Conservation (phyloP, 2,113 vertebrate species). For the Mugil cephalus region DNA sequence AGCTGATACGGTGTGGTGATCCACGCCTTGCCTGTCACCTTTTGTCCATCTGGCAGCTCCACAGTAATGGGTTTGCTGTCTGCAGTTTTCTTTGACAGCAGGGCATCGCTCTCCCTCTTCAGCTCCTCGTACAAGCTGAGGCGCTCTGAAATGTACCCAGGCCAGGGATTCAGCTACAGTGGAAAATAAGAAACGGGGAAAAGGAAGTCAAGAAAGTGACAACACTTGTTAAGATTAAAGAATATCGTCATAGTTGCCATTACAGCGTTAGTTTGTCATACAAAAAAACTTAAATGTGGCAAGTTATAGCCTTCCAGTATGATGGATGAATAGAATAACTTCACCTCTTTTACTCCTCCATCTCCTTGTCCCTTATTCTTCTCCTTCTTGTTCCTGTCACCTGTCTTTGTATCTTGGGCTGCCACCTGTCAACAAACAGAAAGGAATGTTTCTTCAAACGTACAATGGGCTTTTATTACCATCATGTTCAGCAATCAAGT, state of each 20-base stretch:
- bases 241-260: no score
- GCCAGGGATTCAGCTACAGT: slow-evolving; percentile 87
- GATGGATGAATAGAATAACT: neutral
- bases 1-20: slow-evolving; percentile 93
- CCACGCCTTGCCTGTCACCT: slow-evolving; percentile 90
- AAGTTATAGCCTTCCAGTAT: no score
- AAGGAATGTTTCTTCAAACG: neutral
- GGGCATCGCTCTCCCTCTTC: slow-evolving; percentile 90
- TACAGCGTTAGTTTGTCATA: no score
- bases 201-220: neutral
- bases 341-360: slow-evolving; percentile 75
- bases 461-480: neutral
- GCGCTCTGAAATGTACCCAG: slow-evolving; percentile 88
- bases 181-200: neutral
- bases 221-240: no score
- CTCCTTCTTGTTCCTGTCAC: slow-evolving; percentile 73
- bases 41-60: slow-evolving; percentile 89
- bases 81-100: slow-evolving; percentile 87
- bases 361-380: slow-evolving; percentile 66
- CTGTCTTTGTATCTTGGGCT: slow-evolving; percentile 25
- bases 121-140: slow-evolving; percentile 91
- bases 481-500: neutral
- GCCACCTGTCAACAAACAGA: slow-evolving; percentile 42
- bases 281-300: no score
- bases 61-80: slow-evolving; percentile 87